Evolutionary conservation across 2,113 vertebrate species (phyloP), one percentile per base, ranked within the genome.

Genomic region (Onychostruthus taczanowskii): DNA sequence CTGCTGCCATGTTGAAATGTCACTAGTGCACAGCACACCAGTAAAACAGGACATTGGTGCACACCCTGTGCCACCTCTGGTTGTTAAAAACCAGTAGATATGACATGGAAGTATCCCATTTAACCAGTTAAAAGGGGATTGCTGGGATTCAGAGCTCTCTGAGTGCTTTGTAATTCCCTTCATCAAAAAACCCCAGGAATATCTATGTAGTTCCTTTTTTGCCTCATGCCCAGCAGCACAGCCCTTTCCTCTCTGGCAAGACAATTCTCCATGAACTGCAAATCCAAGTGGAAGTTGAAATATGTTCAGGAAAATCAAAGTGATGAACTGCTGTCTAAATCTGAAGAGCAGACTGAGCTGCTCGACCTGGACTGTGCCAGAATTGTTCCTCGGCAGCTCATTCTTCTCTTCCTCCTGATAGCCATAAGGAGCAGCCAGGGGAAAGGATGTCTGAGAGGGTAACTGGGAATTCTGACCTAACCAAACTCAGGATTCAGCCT

Each of bases 41-140:
- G 24, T 47, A 16, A 44, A 66, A 11, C 26, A 35, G 47, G 30
- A 8, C 13, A 5, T 33, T 10, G 27, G 19, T 47, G 53, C 53
- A 20, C 46, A 10, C 8, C 2, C 28, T 49, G 27, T 41, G 17
- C 67, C 64, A 74, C 5, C 0, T 74, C 41, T 84, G 14, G 17
- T 7, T 5, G 3, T 70, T 84, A 46, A 52, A 64, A 67, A 31
- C 13, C 8, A 30, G 21, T 75, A 56, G 37, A 7, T 0, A 0
- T 19, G 9, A 7, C 37, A 4, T 26, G 27, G 58, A 41, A 55
- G 37, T 70, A 13, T 0, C 41, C 9, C 1, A 0, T 52, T 63
- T 30, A 64, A 63, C 17, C 39, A 56, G 13, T 6, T 43, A 33
- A 30, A 39, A 33, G 10, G 27, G 2, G n/a, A 13, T 50, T 50